These are phyloP conservation scores for Pseudopodoces humilis DNA, from an alignment of 2,113 vertebrate genomes.

Conservation along the genomic window DNA sequence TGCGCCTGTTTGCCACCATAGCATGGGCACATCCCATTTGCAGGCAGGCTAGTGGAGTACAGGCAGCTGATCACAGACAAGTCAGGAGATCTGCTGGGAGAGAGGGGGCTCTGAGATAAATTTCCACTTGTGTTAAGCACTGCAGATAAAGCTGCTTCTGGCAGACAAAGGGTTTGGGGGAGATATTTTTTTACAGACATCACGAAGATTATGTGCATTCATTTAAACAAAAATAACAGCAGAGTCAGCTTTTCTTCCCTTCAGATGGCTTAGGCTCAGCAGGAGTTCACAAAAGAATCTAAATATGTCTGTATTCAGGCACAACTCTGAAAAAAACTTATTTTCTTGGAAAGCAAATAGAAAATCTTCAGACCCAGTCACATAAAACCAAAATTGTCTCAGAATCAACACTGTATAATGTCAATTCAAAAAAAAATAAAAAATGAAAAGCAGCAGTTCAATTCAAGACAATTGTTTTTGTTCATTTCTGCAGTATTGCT, in stretches of 20 bases:
- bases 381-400: not conserved
- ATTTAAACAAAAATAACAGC: slow-evolving; percentile 7
- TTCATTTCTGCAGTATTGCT: not conserved
- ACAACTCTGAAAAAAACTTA: not conserved
- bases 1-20: not conserved
- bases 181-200: not conserved
- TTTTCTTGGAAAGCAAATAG: not conserved
- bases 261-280: not conserved
- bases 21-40: not conserved
- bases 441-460: not conserved
- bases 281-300: not conserved
- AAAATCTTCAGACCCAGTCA: not conserved
- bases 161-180: not conserved
- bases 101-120: not conserved
- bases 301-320: not conserved
- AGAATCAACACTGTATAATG: not conserved
- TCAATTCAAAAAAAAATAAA: not conserved
- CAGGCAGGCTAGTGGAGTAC: not conserved
- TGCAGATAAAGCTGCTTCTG: not conserved
- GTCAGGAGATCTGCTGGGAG: not conserved
- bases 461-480: not conserved
- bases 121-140: not conserved
- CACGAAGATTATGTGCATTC: not conserved
- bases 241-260: not conserved
- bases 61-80: not conserved